Evolutionary conservation across 2,888 invertebrate species (phyloP), one percentile per base, ranked within the genome.

Genomic region (Lithophane ornitopus): DNA sequence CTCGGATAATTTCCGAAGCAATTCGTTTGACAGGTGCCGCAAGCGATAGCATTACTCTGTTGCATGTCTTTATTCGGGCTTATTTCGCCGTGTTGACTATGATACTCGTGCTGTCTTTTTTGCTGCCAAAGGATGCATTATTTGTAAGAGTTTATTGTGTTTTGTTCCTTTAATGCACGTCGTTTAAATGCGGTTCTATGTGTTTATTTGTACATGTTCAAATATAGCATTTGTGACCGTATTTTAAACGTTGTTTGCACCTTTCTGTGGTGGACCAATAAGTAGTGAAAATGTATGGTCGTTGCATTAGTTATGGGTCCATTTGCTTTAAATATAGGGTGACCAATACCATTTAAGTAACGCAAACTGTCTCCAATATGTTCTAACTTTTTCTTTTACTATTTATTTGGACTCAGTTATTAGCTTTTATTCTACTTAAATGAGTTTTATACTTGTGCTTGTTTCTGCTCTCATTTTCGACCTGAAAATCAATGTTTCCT

Each of bases 1-100:
- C 79, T 82, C 80, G 81, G 80, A 88, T 87, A 89, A 89, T 90
- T 90, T 91, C 79, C 88, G 87, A 78, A 84, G 86, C 88, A 80
- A 87, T 90, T 87, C 75, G 85, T 89, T 88, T 90, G 90, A 91
- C 90, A 90, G 90, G 84, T 87, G 90, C 92, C 92, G 78, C 85
- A 74, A 88, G 90, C 90, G 67, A 78, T 83, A 80, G 70, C 87
- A 86, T 89, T 89, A 87, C 84, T 85, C 70, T 75, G 83, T 75
- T 85, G 79, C 89, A 90, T 88, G 90, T 90, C 92, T 92, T 90
- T 90, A 92, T 93, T 92, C 80, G 85, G 87, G 41, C 72, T 79
- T 80, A 78, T 82, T 82, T 78, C 66, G 78, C 80, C 54, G 65
- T 83, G 74, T 80, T 80, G 80, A 84, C 88, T 84, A 85, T 87